These are phyloP conservation scores for Halictus quadricinctus DNA, from an alignment of 2,888 invertebrate species.

Conservation along the genomic window DNA sequence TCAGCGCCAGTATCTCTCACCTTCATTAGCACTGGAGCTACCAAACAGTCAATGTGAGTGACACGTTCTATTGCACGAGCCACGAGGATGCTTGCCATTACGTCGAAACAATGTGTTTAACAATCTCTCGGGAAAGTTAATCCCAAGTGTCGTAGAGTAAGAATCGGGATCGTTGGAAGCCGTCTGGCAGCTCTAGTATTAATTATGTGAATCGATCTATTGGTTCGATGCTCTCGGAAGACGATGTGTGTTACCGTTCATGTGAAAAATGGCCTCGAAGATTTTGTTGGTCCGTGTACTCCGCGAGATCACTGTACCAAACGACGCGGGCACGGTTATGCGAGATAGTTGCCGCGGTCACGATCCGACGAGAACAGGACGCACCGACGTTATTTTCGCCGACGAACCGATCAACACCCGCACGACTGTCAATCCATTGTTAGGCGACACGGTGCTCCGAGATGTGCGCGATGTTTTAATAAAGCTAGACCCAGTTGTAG, in stretches of 20 bases:
- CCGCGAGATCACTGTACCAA: not conserved
- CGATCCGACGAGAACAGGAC: slow-evolving; percentile 17
- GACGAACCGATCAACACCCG: slow-evolving; percentile 9
- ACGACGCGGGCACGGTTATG: not conserved
- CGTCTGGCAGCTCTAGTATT: not conserved
- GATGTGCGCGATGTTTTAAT: slow-evolving; percentile 63
- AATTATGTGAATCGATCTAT: not conserved
- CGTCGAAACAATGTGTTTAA: not conserved
- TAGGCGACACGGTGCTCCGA: slow-evolving; percentile 47
- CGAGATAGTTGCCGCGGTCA: not conserved
- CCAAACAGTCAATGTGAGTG: not conserved
- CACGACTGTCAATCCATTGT: slow-evolving; percentile 46
- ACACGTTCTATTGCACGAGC: not conserved
- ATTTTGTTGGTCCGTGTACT: not conserved
- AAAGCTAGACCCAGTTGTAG: slow-evolving; percentile 56
- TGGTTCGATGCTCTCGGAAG: too few species aligned
- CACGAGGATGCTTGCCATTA: not conserved
- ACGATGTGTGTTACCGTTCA: not conserved
- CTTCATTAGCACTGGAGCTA: not conserved
- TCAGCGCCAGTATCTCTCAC: not conserved
- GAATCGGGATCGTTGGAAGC: not conserved
- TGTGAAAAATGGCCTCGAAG: not conserved
- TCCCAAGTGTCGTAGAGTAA: not conserved
- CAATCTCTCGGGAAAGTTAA: not conserved
- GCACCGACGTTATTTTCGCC: slow-evolving; percentile 30